A percentile compares a stretch with the other conserved stretches of the same genome.
phyloP scores from a whole-genome alignment of 2,113 vertebrate genomes.

The Formicarius rufipectus region DNA sequence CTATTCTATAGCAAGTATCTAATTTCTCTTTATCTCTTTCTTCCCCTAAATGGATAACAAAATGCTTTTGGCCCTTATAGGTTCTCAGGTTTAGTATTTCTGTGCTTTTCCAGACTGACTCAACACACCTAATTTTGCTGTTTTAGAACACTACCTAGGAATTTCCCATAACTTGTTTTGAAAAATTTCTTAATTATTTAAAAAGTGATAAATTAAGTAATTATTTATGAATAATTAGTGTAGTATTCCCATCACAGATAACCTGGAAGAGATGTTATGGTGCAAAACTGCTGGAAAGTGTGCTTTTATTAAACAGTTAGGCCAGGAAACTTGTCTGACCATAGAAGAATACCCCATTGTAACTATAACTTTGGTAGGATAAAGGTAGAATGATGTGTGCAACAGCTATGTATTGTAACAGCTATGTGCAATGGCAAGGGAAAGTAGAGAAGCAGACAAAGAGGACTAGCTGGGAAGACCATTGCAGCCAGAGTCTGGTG shows the following conservation, averaged over 20 bases:
- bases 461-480: not conserved
- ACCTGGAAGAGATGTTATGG: not conserved
- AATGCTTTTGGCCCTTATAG: constrained; percentile 14
- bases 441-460: not conserved
- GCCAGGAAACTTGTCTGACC: not conserved
- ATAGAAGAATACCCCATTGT: not conserved
- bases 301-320: not conserved
- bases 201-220: constrained; percentile 37
- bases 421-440: not conserved
- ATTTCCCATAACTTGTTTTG: constrained; percentile 60
- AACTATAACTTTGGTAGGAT: not conserved
- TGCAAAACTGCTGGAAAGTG: not conserved
- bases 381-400: not conserved
- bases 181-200: constrained; percentile 54
- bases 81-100: constrained; percentile 18
- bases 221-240: not conserved
- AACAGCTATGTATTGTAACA: not conserved
- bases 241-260: not conserved
- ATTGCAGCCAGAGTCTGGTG: not conserved
- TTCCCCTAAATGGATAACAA: constrained; percentile 28
- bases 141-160: constrained; percentile 51
- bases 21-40: constrained; percentile 31
- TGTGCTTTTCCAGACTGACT: constrained; percentile 21
- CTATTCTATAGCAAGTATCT: constrained; percentile 19
- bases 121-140: constrained; percentile 32